These are phyloP conservation scores for Callosobruchus maculatus DNA, from an alignment of 2,888 invertebrate genomes.

Conservation along the genomic window DNA sequence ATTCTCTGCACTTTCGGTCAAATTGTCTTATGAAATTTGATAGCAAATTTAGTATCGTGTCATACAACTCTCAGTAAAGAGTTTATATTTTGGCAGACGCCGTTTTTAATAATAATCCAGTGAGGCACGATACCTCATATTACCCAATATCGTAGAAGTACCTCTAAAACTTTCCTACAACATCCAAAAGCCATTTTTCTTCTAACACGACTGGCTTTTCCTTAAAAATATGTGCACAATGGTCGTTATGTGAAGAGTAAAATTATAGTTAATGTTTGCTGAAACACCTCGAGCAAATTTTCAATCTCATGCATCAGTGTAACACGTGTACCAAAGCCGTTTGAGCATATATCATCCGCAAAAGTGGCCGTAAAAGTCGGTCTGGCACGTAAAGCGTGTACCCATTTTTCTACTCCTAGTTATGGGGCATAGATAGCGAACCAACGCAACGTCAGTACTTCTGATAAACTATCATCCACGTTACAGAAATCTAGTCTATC, in stretches of 20 bases:
- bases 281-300: not conserved
- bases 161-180: no score
- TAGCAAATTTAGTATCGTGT: no score
- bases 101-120: no score
- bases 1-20: no score
- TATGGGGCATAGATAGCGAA: not conserved
- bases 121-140: no score
- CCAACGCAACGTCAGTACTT: not conserved
- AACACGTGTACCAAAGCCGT: not conserved
- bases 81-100: no score
- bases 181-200: no score
- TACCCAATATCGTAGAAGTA: no score
- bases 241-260: not conserved
- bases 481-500: not conserved
- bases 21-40: no score
- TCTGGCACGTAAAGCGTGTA: not conserved
- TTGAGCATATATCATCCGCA: not conserved
- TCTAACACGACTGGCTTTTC: no score
- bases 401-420: not conserved
- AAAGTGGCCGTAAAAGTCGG: not conserved
- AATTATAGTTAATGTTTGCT: not conserved
- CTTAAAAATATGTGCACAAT: no score
- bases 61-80: no score
- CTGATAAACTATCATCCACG: not conserved
- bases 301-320: not conserved